Percentiles rank a stretch among this genome's conserved stretches.
Evolutionary conservation across 2,888 invertebrate genomes (phyloP).

Genomic region (Melanostoma scalare): DNA sequence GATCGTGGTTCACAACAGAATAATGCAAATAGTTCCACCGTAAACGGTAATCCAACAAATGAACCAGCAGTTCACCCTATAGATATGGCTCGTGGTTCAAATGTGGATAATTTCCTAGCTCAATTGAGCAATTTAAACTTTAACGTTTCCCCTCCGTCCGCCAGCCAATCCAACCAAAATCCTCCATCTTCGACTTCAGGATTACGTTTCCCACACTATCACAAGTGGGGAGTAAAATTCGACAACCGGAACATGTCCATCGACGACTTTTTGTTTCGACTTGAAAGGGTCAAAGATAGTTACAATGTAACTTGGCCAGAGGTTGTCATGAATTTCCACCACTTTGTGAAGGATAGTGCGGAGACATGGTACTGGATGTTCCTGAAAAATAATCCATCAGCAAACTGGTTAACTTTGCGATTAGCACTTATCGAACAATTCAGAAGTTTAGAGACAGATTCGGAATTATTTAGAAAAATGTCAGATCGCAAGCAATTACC

Average conservation of each 20-base stretch:
- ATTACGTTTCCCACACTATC: background rate
- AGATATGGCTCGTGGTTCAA: conserved; percentile 2
- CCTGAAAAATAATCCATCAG: background rate
- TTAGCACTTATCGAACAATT: conserved; percentile 12
- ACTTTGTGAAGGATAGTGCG: background rate
- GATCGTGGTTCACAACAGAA: background rate
- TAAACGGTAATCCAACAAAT: background rate
- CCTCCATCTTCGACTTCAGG: background rate
- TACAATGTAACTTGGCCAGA: background rate
- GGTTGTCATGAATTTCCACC: background rate
- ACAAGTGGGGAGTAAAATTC: conserved; percentile 25
- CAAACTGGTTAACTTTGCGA: background rate
- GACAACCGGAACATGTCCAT: background rate
- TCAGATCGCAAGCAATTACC: background rate
- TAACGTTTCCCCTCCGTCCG: background rate
- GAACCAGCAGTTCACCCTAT: background rate
- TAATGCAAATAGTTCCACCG: background rate
- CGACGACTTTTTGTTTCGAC: conserved; percentile 9
- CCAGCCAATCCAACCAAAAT: background rate
- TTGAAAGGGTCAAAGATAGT: background rate
- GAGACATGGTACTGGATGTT: background rate
- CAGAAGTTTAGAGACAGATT: conserved; percentile 8
- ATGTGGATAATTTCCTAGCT: conserved; percentile 1
- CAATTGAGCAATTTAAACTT: background rate
- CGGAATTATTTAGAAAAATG: conserved; percentile 9